Evolutionary conservation across 1,140 invertebrate genomes (phyloP).

Genomic region (Penaeus vannamei): DNA sequence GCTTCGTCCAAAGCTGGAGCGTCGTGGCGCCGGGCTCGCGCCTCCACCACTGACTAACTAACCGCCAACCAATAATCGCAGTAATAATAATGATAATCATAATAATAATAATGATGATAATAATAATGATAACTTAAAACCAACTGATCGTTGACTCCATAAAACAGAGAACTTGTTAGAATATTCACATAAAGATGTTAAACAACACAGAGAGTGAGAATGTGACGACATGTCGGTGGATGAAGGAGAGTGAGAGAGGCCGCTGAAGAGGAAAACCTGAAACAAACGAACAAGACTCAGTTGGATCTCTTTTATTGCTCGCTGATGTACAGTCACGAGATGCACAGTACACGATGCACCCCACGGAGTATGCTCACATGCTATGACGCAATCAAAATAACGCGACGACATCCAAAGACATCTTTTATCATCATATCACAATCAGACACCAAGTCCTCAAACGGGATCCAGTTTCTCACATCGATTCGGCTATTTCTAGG

Average conservation of each 20-base stretch:
- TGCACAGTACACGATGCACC: no score
- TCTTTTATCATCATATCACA: no score
- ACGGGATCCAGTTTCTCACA: not conserved
- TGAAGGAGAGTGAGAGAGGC: slow-evolving; percentile 28
- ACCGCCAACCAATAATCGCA: slow-evolving; percentile 37
- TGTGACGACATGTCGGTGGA: not conserved
- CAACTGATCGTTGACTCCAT: slow-evolving; percentile 32
- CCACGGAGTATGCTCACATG: no score
- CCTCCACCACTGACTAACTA: not conserved
- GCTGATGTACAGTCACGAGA: no score
- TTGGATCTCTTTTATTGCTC: no score
- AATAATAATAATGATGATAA: slow-evolving; percentile 53
- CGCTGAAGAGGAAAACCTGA: not conserved
- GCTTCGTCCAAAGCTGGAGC: no score
- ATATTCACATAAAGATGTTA: slow-evolving; percentile 35
- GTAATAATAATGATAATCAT: slow-evolving; percentile 39
- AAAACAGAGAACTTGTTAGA: slow-evolving; percentile 42
- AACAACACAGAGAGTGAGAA: slow-evolving; percentile 35
- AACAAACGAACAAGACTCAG: no score
- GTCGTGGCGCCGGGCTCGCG: no score
- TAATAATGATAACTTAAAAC: slow-evolving; percentile 49
- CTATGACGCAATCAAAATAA: no score
- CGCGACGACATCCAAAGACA: no score
- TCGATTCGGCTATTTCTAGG: not conserved
- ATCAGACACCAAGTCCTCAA: no score